Evolutionary conservation across 2,113 vertebrate species (phyloP).

Genomic region (Mohoua ochrocephala): DNA sequence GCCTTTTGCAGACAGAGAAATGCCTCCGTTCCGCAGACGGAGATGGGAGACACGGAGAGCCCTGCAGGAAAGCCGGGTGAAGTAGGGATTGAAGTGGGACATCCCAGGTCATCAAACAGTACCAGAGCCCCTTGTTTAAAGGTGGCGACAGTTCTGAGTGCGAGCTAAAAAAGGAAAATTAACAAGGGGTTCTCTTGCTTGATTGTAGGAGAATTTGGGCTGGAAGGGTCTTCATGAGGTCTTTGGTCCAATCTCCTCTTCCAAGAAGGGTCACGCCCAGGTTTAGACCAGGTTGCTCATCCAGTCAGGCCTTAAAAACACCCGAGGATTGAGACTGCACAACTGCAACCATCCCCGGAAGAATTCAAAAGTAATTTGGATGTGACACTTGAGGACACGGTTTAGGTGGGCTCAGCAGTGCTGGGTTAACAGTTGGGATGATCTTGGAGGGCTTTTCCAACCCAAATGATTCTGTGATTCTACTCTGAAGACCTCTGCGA

Average conservation of each 20-base stretch:
- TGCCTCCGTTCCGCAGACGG: not conserved
- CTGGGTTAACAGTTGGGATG: not conserved
- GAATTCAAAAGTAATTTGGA: not conserved
- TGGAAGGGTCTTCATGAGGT: not conserved
- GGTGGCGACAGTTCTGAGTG: not conserved
- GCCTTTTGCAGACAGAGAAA: not conserved
- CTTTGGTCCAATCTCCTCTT: not conserved
- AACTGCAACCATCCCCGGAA: not conserved
- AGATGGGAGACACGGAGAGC: not conserved
- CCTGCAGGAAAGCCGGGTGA: not conserved
- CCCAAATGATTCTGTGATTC: not conserved
- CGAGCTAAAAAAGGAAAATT: not conserved
- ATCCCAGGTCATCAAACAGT: not conserved
- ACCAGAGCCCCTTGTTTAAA: not conserved
- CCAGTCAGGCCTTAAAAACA: not conserved
- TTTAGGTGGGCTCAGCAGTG: not conserved
- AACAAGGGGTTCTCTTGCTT: not conserved
- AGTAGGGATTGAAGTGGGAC: not conserved
- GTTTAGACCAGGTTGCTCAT: not conserved
- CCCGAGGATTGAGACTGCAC: not conserved
- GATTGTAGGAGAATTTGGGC: not conserved
- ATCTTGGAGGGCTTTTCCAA: not conserved
- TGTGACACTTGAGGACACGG: not conserved
- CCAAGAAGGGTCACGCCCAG: not conserved
- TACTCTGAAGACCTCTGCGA: not conserved